phyloP scores from a whole-genome alignment of 2,113 vertebrate genomes.

The Paracanthobrama guichenoti region DNA sequence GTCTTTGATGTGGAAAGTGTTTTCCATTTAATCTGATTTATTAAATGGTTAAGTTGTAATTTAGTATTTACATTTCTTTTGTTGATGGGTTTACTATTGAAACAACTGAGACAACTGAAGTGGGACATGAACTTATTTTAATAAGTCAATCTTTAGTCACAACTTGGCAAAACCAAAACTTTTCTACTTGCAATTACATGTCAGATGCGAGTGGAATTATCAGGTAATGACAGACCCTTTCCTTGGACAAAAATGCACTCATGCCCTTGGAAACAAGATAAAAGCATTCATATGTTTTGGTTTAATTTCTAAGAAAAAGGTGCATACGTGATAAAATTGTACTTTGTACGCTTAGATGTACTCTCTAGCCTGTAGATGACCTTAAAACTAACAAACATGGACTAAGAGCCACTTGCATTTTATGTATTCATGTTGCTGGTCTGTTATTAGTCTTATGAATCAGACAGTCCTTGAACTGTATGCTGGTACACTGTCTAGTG shows the following conservation, averaged over 20 bases:
- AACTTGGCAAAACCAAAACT: neutral
- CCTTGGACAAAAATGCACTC: neutral
- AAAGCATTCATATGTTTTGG: neutral
- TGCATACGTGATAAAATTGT: neutral
- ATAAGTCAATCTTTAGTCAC: neutral
- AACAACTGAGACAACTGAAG: neutral
- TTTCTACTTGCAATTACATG: neutral
- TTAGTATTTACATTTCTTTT: neutral
- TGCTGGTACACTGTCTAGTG: neutral
- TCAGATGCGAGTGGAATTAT: neutral
- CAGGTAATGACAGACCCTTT: neutral
- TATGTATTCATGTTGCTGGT: neutral
- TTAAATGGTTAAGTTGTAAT: neutral
- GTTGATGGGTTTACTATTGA: neutral
- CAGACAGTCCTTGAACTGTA: constrained; percentile 6
- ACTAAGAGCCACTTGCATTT: neutral
- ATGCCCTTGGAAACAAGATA: neutral
- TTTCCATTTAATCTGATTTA: neutral
- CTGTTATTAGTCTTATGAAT: neutral
- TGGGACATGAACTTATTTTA: neutral
- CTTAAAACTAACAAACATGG: neutral
- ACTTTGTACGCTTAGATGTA: neutral
- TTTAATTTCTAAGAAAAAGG: neutral
- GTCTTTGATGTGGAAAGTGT: neutral
- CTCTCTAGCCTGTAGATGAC: neutral